These are phyloP conservation scores for Serilophus lunatus DNA, from an alignment of 2,113 vertebrate species.

Conservation along the genomic window DNA sequence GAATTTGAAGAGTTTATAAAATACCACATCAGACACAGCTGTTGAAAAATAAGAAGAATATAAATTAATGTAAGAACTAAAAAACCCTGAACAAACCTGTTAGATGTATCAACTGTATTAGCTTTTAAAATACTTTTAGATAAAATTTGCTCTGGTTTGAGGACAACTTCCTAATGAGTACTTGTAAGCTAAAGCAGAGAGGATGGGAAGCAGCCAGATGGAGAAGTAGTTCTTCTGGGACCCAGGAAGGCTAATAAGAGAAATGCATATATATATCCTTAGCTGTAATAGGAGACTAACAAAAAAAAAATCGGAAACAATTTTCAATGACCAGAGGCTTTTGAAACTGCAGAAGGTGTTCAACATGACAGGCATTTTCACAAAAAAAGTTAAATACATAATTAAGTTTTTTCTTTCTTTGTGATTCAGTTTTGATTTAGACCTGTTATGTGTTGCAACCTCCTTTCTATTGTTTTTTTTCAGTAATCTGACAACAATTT, in stretches of 20 bases:
- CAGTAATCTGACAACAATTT: neutral
- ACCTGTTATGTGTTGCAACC: neutral
- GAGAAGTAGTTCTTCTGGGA: neutral
- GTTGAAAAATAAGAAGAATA: neutral
- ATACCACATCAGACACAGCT: neutral
- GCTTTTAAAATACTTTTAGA: neutral
- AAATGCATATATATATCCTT: neutral
- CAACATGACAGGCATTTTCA: neutral
- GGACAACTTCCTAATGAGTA: neutral
- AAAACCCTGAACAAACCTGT: neutral
- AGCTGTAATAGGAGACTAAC: neutral
- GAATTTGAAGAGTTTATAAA: neutral
- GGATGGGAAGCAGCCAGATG: neutral
- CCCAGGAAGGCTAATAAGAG: accelerated
- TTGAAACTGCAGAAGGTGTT: neutral
- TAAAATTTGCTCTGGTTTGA: neutral
- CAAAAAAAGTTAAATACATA: neutral
- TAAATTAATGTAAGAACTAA: neutral
- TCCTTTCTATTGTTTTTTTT: neutral
- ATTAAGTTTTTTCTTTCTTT: neutral
- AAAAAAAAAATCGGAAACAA: too few relatives aligned
- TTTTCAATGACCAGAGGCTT: neutral
- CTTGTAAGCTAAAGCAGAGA: neutral
- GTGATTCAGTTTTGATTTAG: neutral
- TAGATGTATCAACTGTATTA: neutral